phyloP scores from a whole-genome alignment of 1,140 invertebrate species.

The Penaeus chinensis region DNA sequence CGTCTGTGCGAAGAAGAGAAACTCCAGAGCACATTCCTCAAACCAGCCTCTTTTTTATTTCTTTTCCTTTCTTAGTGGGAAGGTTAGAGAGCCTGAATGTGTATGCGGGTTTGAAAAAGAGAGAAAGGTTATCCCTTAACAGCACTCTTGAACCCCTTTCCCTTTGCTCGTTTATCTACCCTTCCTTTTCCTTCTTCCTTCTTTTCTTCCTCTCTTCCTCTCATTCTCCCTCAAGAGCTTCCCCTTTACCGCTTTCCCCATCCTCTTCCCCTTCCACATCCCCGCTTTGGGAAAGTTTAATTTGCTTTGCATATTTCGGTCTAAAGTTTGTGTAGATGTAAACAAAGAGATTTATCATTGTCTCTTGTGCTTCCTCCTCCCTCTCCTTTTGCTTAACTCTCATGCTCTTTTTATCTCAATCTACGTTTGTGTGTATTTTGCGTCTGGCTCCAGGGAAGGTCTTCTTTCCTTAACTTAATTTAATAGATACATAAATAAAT shows the following conservation, averaged over 20 bases:
- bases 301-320: neutral
- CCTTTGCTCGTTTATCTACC: neutral
- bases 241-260: neutral
- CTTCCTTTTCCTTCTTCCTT: neutral
- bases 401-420: no score
- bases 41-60: no score
- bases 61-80: no score
- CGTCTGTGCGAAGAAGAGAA: no score
- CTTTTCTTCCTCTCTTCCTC: conserved; percentile 26
- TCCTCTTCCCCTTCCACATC: neutral
- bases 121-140: no score
- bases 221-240: neutral
- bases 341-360: no score
- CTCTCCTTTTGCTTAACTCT: no score
- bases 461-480: neutral
- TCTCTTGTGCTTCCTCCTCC: no score
- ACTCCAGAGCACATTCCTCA: no score
- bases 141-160: neutral
- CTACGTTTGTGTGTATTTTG: neutral
- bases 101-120: no score
- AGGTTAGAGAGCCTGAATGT: no score
- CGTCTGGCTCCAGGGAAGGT: neutral
- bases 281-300: neutral
- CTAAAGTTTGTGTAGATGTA: neutral
- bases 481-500: neutral